phyloP scores from a whole-genome alignment of 2,888 invertebrate species.

The Plusia festucae region DNA sequence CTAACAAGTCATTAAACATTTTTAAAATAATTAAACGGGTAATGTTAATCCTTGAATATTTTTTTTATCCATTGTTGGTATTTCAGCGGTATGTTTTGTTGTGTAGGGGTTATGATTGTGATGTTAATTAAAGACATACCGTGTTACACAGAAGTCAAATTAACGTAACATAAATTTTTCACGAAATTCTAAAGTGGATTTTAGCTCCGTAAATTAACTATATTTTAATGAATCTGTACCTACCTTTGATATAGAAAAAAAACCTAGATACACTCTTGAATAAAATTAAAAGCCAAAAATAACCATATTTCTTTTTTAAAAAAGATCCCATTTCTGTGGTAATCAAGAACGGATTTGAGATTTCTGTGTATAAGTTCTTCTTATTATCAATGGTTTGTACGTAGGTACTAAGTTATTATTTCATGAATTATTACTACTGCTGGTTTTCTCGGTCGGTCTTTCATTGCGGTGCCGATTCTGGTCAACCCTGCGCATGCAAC shows the following conservation, averaged over 20 bases:
- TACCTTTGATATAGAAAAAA: too few species aligned
- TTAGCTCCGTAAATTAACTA: neutral
- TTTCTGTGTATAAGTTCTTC: too few species aligned
- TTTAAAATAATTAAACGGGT: neutral
- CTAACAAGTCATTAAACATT: conserved; percentile 2
- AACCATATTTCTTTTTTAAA: too few species aligned
- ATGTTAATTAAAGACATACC: conserved; percentile 4
- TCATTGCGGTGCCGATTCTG: conserved; percentile 26
- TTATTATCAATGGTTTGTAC: too few species aligned
- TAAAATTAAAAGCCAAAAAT: too few species aligned
- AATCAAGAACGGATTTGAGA: too few species aligned
- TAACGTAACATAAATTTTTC: conserved; percentile 2
- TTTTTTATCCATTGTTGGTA: conserved; percentile 2
- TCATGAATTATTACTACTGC: neutral
- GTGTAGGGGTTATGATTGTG: conserved; percentile 2
- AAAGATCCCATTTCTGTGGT: too few species aligned
- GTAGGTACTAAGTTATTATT: too few species aligned
- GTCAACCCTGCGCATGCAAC: conserved; percentile 54
- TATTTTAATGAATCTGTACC: neutral
- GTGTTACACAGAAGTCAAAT: conserved; percentile 3
- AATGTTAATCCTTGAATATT: conserved; percentile 4
- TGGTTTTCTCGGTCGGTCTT: neutral
- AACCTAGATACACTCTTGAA: too few species aligned
- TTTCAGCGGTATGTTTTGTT: conserved; percentile 3
- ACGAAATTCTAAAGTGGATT: conserved; percentile 1